These are phyloP conservation scores for Callospermophilus lateralis DNA, from an alignment of 2,113 vertebrate genomes.

Conservation along the genomic window DNA sequence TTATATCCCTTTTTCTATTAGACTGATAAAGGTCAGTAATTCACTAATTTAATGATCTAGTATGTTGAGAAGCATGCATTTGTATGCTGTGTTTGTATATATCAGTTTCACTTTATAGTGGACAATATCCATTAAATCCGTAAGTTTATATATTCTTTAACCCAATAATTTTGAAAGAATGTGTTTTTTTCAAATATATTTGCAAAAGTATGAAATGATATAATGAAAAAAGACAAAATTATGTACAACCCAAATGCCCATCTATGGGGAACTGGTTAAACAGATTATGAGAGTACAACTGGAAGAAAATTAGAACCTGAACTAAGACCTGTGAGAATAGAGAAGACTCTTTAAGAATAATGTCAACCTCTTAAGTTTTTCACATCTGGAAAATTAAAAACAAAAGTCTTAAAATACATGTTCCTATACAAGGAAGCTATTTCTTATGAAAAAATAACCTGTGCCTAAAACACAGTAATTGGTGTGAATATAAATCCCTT, in stretches of 20 bases:
- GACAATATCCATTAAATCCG: neutral
- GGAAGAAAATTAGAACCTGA: neutral
- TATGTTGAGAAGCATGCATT: neutral
- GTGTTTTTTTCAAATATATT: neutral
- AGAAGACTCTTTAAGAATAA: neutral
- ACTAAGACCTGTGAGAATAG: neutral
- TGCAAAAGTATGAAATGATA: neutral
- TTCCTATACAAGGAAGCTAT: neutral
- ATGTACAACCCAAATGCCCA: neutral
- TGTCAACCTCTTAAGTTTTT: neutral
- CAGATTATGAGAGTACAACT: neutral
- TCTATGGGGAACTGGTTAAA: neutral
- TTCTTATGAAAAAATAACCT: neutral
- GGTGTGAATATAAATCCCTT: neutral
- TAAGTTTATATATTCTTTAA: neutral
- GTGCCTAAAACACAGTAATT: neutral
- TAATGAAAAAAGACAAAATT: neutral
- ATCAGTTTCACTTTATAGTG: neutral
- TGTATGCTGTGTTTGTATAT: neutral
- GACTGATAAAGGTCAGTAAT: neutral
- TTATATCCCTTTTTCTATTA: neutral
- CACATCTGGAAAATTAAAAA: neutral
- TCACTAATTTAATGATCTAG: conserved; percentile 1
- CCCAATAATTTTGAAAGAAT: neutral
- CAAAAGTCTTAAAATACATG: neutral